These are phyloP conservation scores for Sporophila hypoxantha DNA, from an alignment of 2,113 vertebrate genomes.

Conservation along the genomic window DNA sequence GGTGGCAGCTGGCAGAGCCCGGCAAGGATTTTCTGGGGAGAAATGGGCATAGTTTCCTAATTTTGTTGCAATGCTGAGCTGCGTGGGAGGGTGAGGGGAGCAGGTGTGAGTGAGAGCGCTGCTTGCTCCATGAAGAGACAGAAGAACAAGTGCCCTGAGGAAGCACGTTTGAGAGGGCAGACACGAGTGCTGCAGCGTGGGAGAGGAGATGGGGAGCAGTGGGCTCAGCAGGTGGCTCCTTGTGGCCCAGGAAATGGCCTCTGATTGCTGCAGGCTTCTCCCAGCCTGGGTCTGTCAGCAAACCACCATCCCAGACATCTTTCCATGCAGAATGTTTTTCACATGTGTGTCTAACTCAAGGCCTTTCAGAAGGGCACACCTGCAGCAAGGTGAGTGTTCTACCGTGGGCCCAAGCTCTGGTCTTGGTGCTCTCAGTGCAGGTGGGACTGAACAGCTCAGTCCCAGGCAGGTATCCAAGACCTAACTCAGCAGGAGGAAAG, in stretches of 20 bases:
- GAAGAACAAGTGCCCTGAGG: background rate
- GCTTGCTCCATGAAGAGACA: fast-evolving
- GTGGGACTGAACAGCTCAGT: background rate
- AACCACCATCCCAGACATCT: background rate
- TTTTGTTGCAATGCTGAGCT: background rate
- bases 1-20: slow-evolving; percentile 37
- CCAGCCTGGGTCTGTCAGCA: background rate
- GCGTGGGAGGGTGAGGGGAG: background rate
- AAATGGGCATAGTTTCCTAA: slow-evolving; percentile 1
- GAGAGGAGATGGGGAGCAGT: background rate
- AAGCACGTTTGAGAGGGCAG: background rate
- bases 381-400: background rate
- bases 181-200: fast-evolving
- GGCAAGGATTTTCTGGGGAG: background rate
- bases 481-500: background rate
- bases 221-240: background rate
- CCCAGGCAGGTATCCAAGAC: background rate
- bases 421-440: background rate
- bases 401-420: background rate
- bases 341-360: background rate
- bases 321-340: background rate
- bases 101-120: background rate
- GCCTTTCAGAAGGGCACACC: background rate
- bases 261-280: background rate
- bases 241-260: background rate